phyloP scores from a whole-genome alignment of 2,888 invertebrate genomes.

The Metallyticus violacea region DNA sequence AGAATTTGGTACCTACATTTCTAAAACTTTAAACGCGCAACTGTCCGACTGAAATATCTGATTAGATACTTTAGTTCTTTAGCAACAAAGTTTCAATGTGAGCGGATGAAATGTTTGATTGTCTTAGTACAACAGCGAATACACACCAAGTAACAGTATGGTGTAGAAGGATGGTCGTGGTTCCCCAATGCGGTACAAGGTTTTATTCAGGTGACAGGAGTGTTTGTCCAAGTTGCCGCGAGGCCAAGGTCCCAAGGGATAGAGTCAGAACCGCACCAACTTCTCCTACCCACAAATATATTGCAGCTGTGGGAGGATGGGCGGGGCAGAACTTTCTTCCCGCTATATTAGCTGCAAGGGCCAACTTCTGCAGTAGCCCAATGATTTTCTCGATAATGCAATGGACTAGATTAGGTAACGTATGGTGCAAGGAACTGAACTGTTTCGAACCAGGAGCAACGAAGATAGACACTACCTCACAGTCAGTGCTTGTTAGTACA shows the following conservation, averaged over 20 bases:
- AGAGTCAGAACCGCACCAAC: conserved; percentile 10
- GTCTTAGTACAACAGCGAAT: not conserved
- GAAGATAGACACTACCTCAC: too few species aligned
- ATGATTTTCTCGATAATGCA: not conserved
- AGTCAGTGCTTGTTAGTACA: too few species aligned
- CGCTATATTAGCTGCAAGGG: conserved; percentile 20
- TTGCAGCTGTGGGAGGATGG: conserved; percentile 25
- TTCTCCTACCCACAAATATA: conserved; percentile 24
- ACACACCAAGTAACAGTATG: not conserved
- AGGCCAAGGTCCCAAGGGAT: conserved; percentile 1
- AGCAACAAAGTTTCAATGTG: not conserved
- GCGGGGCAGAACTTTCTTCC: conserved; percentile 8
- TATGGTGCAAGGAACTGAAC: too few species aligned
- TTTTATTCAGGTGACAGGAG: conserved; percentile 19
- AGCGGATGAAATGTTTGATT: not conserved
- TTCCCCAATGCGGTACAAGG: not conserved
- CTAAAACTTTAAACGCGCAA: too few species aligned
- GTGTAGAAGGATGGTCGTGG: not conserved
- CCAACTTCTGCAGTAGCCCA: not conserved
- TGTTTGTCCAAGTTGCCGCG: conserved; percentile 7
- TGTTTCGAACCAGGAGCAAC: too few species aligned
- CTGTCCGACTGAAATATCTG: too few species aligned
- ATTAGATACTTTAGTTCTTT: too few species aligned
- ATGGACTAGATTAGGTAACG: too few species aligned
- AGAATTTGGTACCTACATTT: too few species aligned